Conservation (phyloP, 1,140 invertebrate genomes). For the Drosophila lacertosa region DNA sequence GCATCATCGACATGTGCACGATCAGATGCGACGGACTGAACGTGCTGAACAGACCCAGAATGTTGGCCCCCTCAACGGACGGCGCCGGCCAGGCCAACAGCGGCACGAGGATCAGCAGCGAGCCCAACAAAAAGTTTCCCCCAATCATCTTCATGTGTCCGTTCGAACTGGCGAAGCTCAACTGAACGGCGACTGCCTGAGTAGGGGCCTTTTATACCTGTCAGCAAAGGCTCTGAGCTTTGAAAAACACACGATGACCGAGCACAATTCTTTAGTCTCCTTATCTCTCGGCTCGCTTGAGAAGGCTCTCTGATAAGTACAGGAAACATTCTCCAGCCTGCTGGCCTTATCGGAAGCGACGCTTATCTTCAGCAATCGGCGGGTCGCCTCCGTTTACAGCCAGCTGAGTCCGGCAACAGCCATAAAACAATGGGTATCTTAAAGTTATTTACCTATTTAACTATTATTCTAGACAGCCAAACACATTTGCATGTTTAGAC, state of each 20-base stretch:
- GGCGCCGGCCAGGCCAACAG: conserved; percentile 4
- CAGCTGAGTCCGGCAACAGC: no score
- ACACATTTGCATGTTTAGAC: no score
- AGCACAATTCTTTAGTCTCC: background rate
- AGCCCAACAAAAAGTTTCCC: background rate
- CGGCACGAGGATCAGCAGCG: background rate
- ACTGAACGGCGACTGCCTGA: background rate
- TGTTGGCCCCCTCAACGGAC: conserved; percentile 34
- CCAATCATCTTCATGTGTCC: background rate
- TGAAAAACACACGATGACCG: background rate
- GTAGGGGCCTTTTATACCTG: conserved; percentile 3
- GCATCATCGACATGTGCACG: conserved; percentile 53
- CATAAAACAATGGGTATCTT: no score
- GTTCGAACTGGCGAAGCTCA: no score
- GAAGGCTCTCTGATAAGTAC: no score
- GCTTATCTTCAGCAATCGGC: no score
- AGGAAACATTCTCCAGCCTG: no score
- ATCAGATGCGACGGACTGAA: conserved; percentile 61
- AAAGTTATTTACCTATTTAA: no score
- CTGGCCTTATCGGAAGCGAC: no score
- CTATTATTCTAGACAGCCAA: no score
- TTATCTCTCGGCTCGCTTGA: background rate
- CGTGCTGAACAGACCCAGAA: conserved; percentile 52
- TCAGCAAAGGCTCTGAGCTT: no score
- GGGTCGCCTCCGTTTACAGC: no score